Conservation (phyloP, 2,113 vertebrate genomes). For the Psittacula cyanocephala region DNA sequence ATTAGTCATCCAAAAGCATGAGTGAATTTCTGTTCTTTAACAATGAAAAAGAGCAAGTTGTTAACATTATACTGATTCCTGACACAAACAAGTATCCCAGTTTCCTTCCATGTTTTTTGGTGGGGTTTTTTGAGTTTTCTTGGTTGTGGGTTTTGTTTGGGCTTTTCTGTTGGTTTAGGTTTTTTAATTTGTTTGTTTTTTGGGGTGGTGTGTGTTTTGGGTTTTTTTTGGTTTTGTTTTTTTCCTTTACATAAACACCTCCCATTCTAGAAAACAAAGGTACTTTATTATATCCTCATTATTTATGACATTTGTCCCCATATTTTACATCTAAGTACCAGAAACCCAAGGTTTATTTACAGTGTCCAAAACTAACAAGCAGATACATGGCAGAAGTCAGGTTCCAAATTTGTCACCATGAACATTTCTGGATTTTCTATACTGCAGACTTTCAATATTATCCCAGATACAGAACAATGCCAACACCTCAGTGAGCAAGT, state of each 20-base stretch:
- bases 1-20: constrained; percentile 36
- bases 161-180: neutral
- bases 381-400: neutral
- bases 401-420: neutral
- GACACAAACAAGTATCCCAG: neutral
- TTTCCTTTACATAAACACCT: neutral
- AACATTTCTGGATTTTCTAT: neutral
- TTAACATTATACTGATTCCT: neutral
- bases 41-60: neutral
- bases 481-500: neutral
- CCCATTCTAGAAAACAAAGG: neutral
- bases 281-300: neutral
- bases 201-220: neutral
- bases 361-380: neutral
- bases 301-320: neutral
- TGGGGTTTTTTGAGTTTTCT: neutral
- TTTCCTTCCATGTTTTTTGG: neutral
- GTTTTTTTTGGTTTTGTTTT: neutral
- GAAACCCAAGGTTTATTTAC: neutral
- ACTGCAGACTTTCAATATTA: neutral
- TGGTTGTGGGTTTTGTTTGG: neutral
- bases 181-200: neutral
- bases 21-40: neutral
- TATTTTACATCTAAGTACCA: neutral
- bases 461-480: neutral